These are phyloP conservation scores for Loxodonta africana DNA, from an alignment of 2,113 vertebrate genomes.

Conservation along the genomic window DNA sequence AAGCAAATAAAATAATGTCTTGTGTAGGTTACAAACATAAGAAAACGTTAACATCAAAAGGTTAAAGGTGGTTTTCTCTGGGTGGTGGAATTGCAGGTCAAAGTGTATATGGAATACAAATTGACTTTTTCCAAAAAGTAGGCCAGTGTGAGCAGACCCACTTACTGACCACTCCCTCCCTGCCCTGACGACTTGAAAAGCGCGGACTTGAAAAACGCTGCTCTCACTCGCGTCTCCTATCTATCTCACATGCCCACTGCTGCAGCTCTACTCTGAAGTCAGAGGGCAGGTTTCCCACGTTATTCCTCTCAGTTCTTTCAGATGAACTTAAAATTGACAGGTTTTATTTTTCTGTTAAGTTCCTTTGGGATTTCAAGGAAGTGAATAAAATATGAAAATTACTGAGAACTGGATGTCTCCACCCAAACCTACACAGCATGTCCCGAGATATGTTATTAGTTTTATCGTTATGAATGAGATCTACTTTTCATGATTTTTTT, in stretches of 20 bases:
- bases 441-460: neutral
- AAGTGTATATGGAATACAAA: neutral
- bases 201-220: neutral
- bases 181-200: neutral
- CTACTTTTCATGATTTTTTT: neutral
- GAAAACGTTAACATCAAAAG: neutral
- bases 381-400: neutral
- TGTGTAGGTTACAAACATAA: neutral
- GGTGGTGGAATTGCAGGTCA: neutral
- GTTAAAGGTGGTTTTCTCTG: neutral
- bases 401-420: neutral
- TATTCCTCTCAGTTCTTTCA: neutral
- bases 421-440: neutral
- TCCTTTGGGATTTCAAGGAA: conserved; percentile 51
- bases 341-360: neutral
- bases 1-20: neutral
- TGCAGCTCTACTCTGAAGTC: no score
- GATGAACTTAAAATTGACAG: neutral
- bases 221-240: neutral
- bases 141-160: neutral
- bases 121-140: neutral
- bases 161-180: neutral
- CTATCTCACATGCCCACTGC: neutral
- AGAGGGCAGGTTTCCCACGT: no score
- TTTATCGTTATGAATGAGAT: neutral